Percentiles rank a stretch among this genome's conserved stretches.
Evolutionary conservation across 2,113 vertebrate genomes (phyloP).

Genomic region (Irena cyanogastra): DNA sequence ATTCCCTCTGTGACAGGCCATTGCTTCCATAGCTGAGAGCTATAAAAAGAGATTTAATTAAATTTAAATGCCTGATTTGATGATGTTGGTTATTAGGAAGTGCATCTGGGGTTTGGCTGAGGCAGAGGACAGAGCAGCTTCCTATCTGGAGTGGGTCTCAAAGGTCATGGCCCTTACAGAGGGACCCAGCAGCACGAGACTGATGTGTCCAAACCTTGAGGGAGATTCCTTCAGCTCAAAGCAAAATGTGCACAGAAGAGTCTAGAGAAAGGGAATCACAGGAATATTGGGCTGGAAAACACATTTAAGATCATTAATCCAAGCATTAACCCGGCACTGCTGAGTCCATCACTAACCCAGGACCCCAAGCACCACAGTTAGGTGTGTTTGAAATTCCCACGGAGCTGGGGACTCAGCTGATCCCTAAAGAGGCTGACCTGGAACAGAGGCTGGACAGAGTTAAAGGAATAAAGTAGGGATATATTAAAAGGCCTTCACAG

Average conservation of each 20-base stretch:
- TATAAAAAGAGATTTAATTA: neutral
- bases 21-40: neutral
- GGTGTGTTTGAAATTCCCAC: rapidly evolving
- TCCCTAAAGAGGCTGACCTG: neutral
- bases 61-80: neutral
- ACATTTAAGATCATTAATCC: rapidly evolving
- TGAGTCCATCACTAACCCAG: neutral
- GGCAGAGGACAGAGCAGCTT: neutral
- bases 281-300: neutral
- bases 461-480: neutral
- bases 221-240: neutral
- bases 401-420: neutral
- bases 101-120: neutral
- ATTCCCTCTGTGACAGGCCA: neutral
- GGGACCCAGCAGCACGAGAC: neutral
- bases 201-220: neutral
- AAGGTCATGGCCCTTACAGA: rapidly evolving
- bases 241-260: neutral
- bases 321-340: neutral
- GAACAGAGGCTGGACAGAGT: neutral
- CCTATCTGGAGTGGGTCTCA: neutral
- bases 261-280: neutral
- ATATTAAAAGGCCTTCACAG: neutral
- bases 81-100: neutral
- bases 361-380: rapidly evolving